Evolutionary conservation across 1,140 invertebrate genomes (phyloP), one percentile per base, ranked within the genome.

Genomic region (Euwallacea fornicatus): DNA sequence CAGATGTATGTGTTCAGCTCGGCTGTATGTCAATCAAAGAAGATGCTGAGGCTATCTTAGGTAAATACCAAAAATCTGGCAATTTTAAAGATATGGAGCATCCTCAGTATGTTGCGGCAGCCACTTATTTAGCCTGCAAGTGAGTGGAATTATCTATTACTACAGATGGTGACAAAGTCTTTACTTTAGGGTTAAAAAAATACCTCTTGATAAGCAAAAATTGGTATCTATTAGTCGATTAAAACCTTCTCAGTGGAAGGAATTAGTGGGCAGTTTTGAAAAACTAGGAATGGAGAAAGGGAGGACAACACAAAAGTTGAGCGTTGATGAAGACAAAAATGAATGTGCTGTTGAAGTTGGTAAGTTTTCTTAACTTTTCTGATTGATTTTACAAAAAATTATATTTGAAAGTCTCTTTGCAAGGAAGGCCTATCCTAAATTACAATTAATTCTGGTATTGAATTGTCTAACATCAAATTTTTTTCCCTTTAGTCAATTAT

Each of bases 61-160:
- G 69, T n/a, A 73, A 81, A 41, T 84, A 82, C 42, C 50, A 77
- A 9, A 50, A 66, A 15, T 77, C 82, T 59, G 76, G 72, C 47
- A 73, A 76, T 0, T 72, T 66, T 8, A 75, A 78, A 11, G 77
- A 80, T 66, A 71, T 78, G 42, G 75, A 81, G 61, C 83, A 84
- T 76, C 83, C 83, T 7, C 83, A 84, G 67, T 84, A 84, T 73
- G 78, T 78, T 16, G 77, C 81, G 6, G 82, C 82, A 73, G 82
- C 83, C 6, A 81, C 82, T 0, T 82, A 80, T 65, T 79, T 81
- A 10, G 81, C 82, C 42, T 83, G 82, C 66, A 82, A 80, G 72
- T 76, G 74, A 69, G 68, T 64, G 11, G 16, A 10, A 9, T 9
- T 7, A n/a, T 13, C 7, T 41, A 43, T 7, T n/a, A 8, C 59